phyloP scores from a whole-genome alignment of 2,888 invertebrate genomes.

The Salpingus planirostris region DNA sequence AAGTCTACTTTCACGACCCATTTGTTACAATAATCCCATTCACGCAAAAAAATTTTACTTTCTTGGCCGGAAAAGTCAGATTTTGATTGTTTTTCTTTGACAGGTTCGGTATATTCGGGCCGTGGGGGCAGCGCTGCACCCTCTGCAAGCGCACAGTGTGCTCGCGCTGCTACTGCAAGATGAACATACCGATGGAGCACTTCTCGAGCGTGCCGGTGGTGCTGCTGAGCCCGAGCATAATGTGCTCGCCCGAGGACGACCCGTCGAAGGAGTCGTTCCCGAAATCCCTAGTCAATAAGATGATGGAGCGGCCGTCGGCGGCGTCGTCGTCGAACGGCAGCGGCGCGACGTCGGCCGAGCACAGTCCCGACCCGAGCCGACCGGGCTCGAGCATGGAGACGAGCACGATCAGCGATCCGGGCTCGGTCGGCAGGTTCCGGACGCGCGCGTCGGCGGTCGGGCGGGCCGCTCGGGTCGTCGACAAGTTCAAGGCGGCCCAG shows the following conservation, averaged over 20 bases:
- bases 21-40: too few species aligned
- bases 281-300: constrained; percentile 49
- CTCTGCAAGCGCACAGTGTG: constrained; percentile 91
- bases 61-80: too few species aligned
- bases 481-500: constrained; percentile 49
- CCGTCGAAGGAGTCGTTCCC: constrained; percentile 53
- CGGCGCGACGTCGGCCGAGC: constrained; percentile 21
- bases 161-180: constrained; percentile 59
- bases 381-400: constrained; percentile 45
- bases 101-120: neutral
- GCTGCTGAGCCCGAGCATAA: constrained; percentile 73
- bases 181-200: constrained; percentile 93
- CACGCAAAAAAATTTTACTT: too few species aligned
- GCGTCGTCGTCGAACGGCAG: constrained; percentile 49
- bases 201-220: constrained; percentile 92
- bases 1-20: too few species aligned
- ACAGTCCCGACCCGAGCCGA: constrained; percentile 41
- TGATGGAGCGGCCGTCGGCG: too few species aligned
- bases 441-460: constrained; percentile 28
- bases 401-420: constrained; percentile 50
- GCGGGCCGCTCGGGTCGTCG: constrained; percentile 43
- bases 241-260: constrained; percentile 66
- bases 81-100: too few species aligned
- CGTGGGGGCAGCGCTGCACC: constrained; percentile 50
- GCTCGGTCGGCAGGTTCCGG: constrained; percentile 25